Evolutionary conservation across 2,888 invertebrate species (phyloP).

Genomic region (Formica aserva): DNA sequence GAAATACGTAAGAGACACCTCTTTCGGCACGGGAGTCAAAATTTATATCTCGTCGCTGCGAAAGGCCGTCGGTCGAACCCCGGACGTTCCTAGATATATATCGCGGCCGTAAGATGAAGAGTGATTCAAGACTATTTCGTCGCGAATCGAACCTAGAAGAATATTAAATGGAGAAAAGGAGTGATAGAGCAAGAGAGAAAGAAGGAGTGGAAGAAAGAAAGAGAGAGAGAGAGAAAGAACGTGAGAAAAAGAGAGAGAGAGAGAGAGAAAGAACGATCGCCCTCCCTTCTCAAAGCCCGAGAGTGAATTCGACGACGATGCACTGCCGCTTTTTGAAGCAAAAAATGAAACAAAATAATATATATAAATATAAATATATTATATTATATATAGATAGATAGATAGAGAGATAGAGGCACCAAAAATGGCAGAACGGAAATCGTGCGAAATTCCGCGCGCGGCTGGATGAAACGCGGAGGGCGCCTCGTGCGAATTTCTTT

Average conservation of each 20-base stretch:
- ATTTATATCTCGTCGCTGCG: conserved; percentile 67
- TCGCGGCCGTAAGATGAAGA: conserved; percentile 63
- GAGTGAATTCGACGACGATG: conserved; percentile 73
- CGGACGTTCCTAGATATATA: conserved; percentile 73
- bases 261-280: conserved; percentile 62
- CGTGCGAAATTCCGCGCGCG: conserved; percentile 72
- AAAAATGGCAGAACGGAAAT: conserved; percentile 74
- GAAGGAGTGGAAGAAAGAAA: not conserved
- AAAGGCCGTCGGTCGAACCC: conserved; percentile 63
- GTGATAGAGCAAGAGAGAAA: conserved; percentile 49
- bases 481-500: conserved; percentile 68
- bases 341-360: conserved; percentile 72
- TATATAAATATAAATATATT: conserved; percentile 75
- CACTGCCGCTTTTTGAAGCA: conserved; percentile 78
- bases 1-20: conserved; percentile 49
- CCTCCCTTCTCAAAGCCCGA: conserved; percentile 74
- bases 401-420: conserved; percentile 68
- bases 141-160: conserved; percentile 63
- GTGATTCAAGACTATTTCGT: conserved; percentile 69
- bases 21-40: conserved; percentile 73
- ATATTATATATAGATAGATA: conserved; percentile 72
- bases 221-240: not conserved
- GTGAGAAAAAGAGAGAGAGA: conserved; percentile 32
- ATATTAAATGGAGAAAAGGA: conserved; percentile 46
- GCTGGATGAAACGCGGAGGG: conserved; percentile 72